Evolutionary conservation across 2,888 invertebrate genomes (phyloP), one percentile per base, ranked within the genome.

Genomic region (Zaprionus obscuricornis): DNA sequence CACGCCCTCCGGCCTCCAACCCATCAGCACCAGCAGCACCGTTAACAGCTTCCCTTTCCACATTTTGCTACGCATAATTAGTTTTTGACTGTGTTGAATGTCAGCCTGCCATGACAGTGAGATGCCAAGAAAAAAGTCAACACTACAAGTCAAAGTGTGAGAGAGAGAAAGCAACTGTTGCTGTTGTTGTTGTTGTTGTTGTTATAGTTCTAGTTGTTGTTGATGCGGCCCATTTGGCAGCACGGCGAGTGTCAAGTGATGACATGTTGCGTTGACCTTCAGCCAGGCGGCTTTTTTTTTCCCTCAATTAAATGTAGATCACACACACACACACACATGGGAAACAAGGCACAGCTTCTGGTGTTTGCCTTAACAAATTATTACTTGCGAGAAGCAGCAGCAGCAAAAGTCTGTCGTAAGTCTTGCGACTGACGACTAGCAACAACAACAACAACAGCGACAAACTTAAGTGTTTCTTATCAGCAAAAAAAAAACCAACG

Each of bases 11-110:
- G n/a, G n/a, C n/a, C n/a, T n/a, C n/a, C n/a, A n/a, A n/a, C n/a
- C n/a, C n/a, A n/a, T n/a, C n/a, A n/a, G n/a, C n/a, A n/a, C n/a
- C n/a, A n/a, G n/a, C n/a, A n/a, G 20, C 22, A 20, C 11, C 36
- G 11, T 34, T 8, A 13, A 10, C 22, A 22, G 22, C 22, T 31
- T 22, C 20, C 62, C 26, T 16, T 46, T 34, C 42, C 56, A 24
- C 54, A 63, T 64, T 54, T 70, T 74, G 69, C 68, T 52, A 79
- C 59, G 77, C 76, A 76, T 72, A 76, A 77, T 84, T 81, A 66
- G 63, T 71, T 75, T 70, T 70, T 54, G 54, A 62, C 27, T 57
- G 66, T 37, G 45, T 72, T 65, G 59, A 27, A 16, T 55, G 71
- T 40, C 39, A 47, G n/a, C n/a, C n/a, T n/a, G n/a, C 29, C 20